phyloP scores from a whole-genome alignment of 2,888 invertebrate species.

The Poecilus cupreus region DNA sequence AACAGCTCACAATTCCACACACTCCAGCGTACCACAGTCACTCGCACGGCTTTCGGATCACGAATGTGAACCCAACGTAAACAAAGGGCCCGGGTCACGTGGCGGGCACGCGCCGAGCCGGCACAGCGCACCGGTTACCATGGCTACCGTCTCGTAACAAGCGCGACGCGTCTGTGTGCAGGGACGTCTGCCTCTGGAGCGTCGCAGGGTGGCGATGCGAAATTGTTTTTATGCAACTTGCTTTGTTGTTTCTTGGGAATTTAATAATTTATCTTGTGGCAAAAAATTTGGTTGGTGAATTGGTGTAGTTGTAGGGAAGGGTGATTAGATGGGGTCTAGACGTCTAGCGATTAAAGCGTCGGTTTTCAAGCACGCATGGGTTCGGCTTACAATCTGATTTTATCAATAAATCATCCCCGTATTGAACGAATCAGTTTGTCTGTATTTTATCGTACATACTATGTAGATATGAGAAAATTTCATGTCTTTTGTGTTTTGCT shows the following conservation, averaged over 20 bases:
- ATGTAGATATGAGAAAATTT: too few species aligned
- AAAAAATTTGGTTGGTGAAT: too few species aligned
- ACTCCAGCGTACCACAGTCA: too few species aligned
- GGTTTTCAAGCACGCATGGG: not conserved
- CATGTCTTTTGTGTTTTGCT: too few species aligned
- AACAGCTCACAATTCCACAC: too few species aligned
- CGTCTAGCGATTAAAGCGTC: not conserved
- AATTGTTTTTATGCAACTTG: not conserved
- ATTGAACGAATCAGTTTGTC: not conserved
- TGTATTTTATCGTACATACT: too few species aligned
- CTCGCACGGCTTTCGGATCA: not conserved
- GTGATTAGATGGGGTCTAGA: not conserved
- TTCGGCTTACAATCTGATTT: not conserved
- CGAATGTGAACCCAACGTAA: conserved; percentile 25
- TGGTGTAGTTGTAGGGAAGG: not conserved
- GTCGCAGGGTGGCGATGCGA: not conserved
- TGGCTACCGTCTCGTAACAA: conserved; percentile 42
- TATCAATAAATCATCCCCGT: not conserved
- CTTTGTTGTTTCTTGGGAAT: not conserved
- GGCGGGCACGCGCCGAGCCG: conserved; percentile 25
- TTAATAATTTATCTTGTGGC: not conserved
- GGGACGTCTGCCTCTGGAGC: not conserved
- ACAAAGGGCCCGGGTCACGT: conserved; percentile 51
- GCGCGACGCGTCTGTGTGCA: not conserved
- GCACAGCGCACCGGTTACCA: conserved; percentile 22